These are phyloP conservation scores for Eulithis prunata DNA, from an alignment of 2,888 invertebrate species.

Conservation along the genomic window DNA sequence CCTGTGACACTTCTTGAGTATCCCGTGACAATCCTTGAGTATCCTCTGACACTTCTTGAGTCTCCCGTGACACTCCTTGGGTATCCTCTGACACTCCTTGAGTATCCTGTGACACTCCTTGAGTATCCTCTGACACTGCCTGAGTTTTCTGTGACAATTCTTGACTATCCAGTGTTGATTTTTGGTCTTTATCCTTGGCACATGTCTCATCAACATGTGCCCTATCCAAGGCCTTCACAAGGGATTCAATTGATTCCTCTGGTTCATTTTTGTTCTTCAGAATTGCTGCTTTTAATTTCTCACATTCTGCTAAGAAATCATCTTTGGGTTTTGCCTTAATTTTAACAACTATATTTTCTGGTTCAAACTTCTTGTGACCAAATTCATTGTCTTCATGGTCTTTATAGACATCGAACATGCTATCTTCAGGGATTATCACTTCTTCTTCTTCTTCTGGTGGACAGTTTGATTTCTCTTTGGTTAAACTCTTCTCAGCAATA, in stretches of 20 bases:
- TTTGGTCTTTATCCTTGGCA: not conserved
- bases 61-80: too few species aligned
- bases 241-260: slow-evolving; percentile 62
- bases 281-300: slow-evolving; percentile 69
- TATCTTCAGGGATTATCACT: slow-evolving; percentile 65
- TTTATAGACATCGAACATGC: slow-evolving; percentile 78
- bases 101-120: too few species aligned
- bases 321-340: slow-evolving; percentile 52
- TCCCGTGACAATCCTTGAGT: not conserved
- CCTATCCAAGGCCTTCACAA: slow-evolving; percentile 72
- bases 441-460: slow-evolving; percentile 48
- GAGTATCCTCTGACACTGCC: not conserved
- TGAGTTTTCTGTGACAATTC: not conserved
- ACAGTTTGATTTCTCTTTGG: not conserved
- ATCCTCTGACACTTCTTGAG: not conserved
- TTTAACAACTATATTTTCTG: slow-evolving; percentile 68
- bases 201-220: slow-evolving; percentile 54
- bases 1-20: too few species aligned
- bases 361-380: slow-evolving; percentile 77
- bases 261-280: slow-evolving; percentile 62
- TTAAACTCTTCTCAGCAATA: slow-evolving; percentile 18
- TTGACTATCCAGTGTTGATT: not conserved
- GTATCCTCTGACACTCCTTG: too few species aligned
- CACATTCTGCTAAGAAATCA: slow-evolving; percentile 74
- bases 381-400: slow-evolving; percentile 75